Evolutionary conservation across 2,113 vertebrate genomes (phyloP).

Genomic region (Myiopsitta monachus): DNA sequence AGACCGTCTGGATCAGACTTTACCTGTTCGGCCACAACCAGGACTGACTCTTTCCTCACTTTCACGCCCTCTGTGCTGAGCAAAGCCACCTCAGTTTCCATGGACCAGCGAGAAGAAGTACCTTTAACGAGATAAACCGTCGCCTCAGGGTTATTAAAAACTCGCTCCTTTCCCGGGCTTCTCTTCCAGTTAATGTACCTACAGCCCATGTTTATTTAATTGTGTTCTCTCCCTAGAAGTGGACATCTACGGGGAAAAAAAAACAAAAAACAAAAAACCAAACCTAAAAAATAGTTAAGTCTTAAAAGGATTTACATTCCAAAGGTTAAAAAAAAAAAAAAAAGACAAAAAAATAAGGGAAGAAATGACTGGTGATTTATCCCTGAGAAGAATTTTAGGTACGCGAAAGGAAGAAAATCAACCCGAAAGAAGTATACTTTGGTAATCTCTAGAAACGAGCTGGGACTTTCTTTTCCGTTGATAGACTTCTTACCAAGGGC

Average conservation of each 20-base stretch:
- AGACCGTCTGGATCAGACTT: slow-evolving; percentile 89
- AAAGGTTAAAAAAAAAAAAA: neutral
- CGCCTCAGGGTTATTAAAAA: slow-evolving; percentile 44
- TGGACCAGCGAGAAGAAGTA: slow-evolving; percentile 98
- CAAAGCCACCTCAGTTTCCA: slow-evolving; percentile 88
- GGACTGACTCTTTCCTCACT: slow-evolving; percentile 95
- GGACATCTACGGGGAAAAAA: neutral
- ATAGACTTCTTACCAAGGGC: slow-evolving; percentile 16
- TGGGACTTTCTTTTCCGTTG: neutral
- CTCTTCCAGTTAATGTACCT: neutral
- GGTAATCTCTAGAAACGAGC: neutral
- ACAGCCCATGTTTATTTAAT: slow-evolving; percentile 43
- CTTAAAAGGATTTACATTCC: slow-evolving; percentile 19
- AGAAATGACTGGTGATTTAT: neutral
- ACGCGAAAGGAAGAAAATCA: neutral
- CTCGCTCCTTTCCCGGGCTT: neutral
- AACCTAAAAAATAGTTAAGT: neutral
- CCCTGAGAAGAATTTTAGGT: neutral
- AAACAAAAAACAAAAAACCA: neutral
- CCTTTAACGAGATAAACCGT: slow-evolving; percentile 92
- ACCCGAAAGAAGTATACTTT: neutral
- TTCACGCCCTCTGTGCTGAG: slow-evolving; percentile 95
- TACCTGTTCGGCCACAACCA: slow-evolving; percentile 89
- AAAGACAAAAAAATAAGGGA: neutral
- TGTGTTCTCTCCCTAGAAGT: neutral